Evolutionary conservation across 53 echinoderm and acorn worm species (phyloP).

Genomic region (Crossaster papposus): DNA sequence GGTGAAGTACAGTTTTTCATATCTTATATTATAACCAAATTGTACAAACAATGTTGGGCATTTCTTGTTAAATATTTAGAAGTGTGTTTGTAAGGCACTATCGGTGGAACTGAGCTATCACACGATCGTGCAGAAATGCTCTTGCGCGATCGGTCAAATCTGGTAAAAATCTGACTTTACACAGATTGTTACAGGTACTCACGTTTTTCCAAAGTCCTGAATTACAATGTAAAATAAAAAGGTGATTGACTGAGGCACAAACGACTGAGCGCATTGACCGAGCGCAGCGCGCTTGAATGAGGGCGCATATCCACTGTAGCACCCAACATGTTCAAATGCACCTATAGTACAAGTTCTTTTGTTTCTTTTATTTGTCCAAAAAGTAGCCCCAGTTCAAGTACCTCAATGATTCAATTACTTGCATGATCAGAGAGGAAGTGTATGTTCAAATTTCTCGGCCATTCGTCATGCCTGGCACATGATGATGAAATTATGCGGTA

Average conservation of each 20-base stretch:
- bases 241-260: too few species aligned
- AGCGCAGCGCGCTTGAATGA: too few species aligned
- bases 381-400: neutral
- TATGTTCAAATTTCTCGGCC: neutral
- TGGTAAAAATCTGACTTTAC: too few species aligned
- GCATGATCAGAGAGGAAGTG: neutral
- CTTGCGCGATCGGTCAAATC: too few species aligned
- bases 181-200: too few species aligned
- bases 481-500: neutral
- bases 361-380: neutral
- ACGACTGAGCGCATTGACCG: too few species aligned
- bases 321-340: too few species aligned
- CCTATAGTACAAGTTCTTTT: neutral
- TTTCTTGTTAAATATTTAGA: neutral
- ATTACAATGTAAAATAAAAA: too few species aligned
- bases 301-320: too few species aligned
- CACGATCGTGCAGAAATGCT: too few species aligned
- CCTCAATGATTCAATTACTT: neutral
- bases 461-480: neutral
- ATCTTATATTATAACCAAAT: neutral
- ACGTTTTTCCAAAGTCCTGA: too few species aligned
- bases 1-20: neutral
- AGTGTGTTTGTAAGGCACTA: neutral
- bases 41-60: neutral
- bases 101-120: too few species aligned